phyloP scores from a whole-genome alignment of 53 echinoderm and acorn worm genomes.

The Temnopleurus reevesii region DNA sequence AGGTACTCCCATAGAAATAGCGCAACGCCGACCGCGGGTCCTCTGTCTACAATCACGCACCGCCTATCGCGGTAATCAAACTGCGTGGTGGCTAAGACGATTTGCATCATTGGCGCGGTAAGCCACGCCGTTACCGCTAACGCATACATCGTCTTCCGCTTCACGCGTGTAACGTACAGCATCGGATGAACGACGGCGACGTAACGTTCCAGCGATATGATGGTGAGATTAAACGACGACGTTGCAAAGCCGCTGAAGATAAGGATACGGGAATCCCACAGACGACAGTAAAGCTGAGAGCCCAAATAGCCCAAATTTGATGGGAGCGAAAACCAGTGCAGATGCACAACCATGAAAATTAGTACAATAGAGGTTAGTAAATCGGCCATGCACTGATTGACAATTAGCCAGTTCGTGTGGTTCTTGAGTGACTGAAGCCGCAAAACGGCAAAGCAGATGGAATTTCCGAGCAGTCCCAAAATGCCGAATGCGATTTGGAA shows the following conservation, averaged over 20 bases:
- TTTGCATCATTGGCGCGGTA: slow-evolving; percentile 71
- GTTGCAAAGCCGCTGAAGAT: slow-evolving; percentile 75
- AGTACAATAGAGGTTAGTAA: slow-evolving; percentile 31
- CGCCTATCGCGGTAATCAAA: slow-evolving; percentile 9
- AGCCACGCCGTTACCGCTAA: slow-evolving; percentile 61
- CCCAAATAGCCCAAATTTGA: not conserved
- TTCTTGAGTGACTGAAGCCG: slow-evolving; percentile 26
- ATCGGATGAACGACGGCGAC: slow-evolving; percentile 74
- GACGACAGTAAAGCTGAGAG: slow-evolving; percentile 65
- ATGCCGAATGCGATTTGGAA: slow-evolving; percentile 36
- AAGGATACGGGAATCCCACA: slow-evolving; percentile 70
- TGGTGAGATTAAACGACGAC: slow-evolving; percentile 77
- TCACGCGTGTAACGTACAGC: slow-evolving; percentile 49
- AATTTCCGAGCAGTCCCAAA: slow-evolving; percentile 29
- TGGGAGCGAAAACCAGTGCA: slow-evolving; percentile 40
- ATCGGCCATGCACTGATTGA: slow-evolving; percentile 53
- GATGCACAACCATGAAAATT: slow-evolving; percentile 3
- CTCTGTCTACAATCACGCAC: slow-evolving; percentile 49
- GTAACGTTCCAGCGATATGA: slow-evolving; percentile 77
- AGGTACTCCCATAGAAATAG: slow-evolving; percentile 80
- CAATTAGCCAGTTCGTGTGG: slow-evolving; percentile 59
- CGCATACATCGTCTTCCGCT: slow-evolving; percentile 50
- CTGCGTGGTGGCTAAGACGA: slow-evolving; percentile 61
- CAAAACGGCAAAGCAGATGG: slow-evolving; percentile 26
- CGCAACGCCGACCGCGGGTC: slow-evolving; percentile 57